Evolutionary conservation across 1,140 invertebrate genomes (phyloP), one percentile per base, ranked within the genome.

Genomic region (Sitodiplosis mosellana): DNA sequence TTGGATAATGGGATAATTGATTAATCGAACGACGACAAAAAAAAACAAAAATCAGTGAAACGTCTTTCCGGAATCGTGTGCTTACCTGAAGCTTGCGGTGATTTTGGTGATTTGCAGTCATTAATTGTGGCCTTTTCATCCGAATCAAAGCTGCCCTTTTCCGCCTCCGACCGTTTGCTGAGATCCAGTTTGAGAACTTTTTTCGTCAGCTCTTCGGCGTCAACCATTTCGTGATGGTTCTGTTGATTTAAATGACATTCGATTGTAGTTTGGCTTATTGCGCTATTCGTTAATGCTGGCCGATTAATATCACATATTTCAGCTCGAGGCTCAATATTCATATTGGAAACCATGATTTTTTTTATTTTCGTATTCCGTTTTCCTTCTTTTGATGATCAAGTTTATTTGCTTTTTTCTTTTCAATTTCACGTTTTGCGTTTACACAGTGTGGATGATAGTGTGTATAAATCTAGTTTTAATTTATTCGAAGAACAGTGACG

Each of bases 131-230:
- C 22, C 14, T 22, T 49, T 22, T 59, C 56, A 48, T 55, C 59
- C 6, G 61, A 59, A 43, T 64, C 61, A n/a, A 59, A 14, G 17
- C 22, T 45, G 55, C 59, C 22, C 60, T 63, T 49, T 47, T 59
- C 33, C 12, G 14, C 5, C 11, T 44, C 33, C 54, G 55, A 14
- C 3, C 40, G 33, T 42, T 48, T 15, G 34, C 15, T 45, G 40
- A 64, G 49, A 54, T 63, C 61, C 46, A 82, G 75, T 54, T 82
- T 80, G 52, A 81, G 69, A 53, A 82, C 79, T 52, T 76, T 77
- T 14, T 76, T 70, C 48, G 77, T 75, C 11, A 76, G 69, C 51
- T 70, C 68, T 48, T 68, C 69, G 8, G 70, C 70, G 49, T 69
- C 21, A n/a, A 45, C 22, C 36, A 38, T n/a, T 38, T 12, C 14